Base-by-base conservation (phyloP, 2,113 vertebrate genomes). In the Xiphias gladius region DNA sequence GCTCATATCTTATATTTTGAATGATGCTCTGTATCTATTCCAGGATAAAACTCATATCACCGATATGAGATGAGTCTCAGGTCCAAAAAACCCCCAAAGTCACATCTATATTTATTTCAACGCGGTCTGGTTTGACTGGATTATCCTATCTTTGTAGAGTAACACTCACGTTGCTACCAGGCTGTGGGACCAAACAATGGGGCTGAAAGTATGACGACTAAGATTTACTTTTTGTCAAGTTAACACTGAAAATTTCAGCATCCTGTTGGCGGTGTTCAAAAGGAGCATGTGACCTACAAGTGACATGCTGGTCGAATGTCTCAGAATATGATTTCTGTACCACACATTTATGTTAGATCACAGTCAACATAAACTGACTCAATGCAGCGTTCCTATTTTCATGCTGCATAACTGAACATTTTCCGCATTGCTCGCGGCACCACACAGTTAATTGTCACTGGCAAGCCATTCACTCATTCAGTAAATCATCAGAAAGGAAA, bases 401-500 rank as follows among this genome's bases (percentile, higher is more conserved):
- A 54, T 59, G 41, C 43, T 22, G 26, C 13, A 28, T 20, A 30
- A 2, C 10, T 37, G 30, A 37, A 54, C 30, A 70, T 24, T 70
- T 14, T 28, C 12, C 20, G 8, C 2, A 35, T 6, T 14, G 12
- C 12, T 10, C 11, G 13, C 22, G 0, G 30, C 32, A 57, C n/a
- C 32, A 41, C 32, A 26, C 52, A 41, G 14, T 19, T 5, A 22
- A 54, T 8, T 43, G 14, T 58, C 71, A 76, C 41, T 24, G 10
- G 20, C 69, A 83, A 63, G 41, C 7, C 69, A 68, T 73, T 43
- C 50, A 86, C 61, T 67, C 59, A 84, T 66, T 83, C 61, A 86
- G 26, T 73, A 82, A 76, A 83, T 76, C 54, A 48, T 50, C 83
- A 85, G 80, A 91, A 93, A 88, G 73, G 63, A 80, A 76, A 86